Evolutionary conservation across 2,797 vertebrate species (phyloP).

Genomic region (Pagetopsis macropterus): DNA sequence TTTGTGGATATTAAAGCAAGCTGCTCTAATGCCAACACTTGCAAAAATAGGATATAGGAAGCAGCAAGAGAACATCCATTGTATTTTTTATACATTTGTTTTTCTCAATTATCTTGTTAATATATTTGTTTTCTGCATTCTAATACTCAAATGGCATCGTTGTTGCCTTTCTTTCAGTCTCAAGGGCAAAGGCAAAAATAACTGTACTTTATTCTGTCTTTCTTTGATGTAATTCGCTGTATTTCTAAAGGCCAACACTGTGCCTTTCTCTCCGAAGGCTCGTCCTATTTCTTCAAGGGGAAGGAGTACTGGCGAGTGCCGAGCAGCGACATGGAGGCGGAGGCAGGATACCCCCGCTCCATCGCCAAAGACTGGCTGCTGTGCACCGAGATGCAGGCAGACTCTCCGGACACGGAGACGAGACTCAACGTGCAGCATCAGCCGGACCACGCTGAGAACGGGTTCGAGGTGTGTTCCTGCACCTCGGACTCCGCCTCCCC

Average conservation of each 20-base stretch:
- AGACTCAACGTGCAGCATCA: conserved; percentile 82
- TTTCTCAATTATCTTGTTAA: too few species aligned
- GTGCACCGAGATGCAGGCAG: conserved; percentile 87
- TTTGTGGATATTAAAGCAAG: not conserved
- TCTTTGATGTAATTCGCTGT: not conserved
- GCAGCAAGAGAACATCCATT: too few species aligned
- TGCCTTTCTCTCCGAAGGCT: conserved; percentile 30
- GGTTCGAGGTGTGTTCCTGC: conserved; percentile 94
- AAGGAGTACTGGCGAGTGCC: conserved; percentile 94
- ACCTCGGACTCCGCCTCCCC: conserved; percentile 82
- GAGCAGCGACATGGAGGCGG: conserved; percentile 88
- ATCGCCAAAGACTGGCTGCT: conserved; percentile 93
- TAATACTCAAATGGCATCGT: too few species aligned
- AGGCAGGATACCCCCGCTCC: conserved; percentile 87
- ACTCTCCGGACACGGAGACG: conserved; percentile 80
- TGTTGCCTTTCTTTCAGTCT: too few species aligned
- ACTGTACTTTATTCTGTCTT: too few species aligned
- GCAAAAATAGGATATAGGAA: too few species aligned
- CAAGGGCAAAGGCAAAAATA: too few species aligned
- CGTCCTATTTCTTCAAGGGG: conserved; percentile 96
- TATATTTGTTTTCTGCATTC: too few species aligned
- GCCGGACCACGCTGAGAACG: conserved; percentile 87
- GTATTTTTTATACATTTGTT: too few species aligned
- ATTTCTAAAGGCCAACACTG: not conserved
- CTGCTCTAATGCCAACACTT: not conserved